Evolutionary conservation across 2,113 vertebrate species (phyloP).

Genomic region (Acanthochromis polyacanthus): DNA sequence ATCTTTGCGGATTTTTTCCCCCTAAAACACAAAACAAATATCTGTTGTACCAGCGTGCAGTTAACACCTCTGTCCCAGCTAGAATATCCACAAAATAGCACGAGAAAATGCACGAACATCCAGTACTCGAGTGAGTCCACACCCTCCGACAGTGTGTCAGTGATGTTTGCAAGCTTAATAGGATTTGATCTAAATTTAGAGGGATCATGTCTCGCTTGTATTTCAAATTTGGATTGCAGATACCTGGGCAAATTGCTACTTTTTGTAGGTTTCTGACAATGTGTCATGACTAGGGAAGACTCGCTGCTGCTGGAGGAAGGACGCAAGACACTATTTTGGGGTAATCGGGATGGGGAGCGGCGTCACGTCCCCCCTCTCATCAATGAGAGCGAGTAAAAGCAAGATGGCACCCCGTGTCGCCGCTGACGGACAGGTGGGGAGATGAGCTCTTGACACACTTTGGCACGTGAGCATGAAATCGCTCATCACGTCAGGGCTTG

Average conservation of each 20-base stretch:
- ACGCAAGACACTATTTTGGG: slow-evolving; percentile 78
- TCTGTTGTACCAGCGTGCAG: not conserved
- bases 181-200: slow-evolving; percentile 85
- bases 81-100: slow-evolving; percentile 11
- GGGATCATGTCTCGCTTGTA: slow-evolving; percentile 68
- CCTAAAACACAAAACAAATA: not conserved
- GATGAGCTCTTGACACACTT: slow-evolving; percentile 81
- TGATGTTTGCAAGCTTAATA: slow-evolving; percentile 78
- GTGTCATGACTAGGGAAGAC: slow-evolving; percentile 81
- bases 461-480: slow-evolving; percentile 52
- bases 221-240: slow-evolving; percentile 75
- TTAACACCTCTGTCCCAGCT: not conserved
- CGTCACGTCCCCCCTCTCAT: slow-evolving; percentile 61
- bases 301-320: slow-evolving; percentile 65
- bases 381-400: slow-evolving; percentile 70
- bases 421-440: slow-evolving; percentile 75
- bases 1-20: not conserved
- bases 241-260: slow-evolving; percentile 83
- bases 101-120: slow-evolving; percentile 31
- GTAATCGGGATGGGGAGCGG: slow-evolving; percentile 62
- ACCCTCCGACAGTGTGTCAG: slow-evolving; percentile 60
- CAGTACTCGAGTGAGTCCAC: slow-evolving; percentile 43
- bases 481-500: slow-evolving; percentile 70
- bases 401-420: slow-evolving; percentile 76
- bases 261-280: slow-evolving; percentile 76